Evolutionary conservation across 2,888 invertebrate species (phyloP).

Genomic region (Acrocera orbiculus): DNA sequence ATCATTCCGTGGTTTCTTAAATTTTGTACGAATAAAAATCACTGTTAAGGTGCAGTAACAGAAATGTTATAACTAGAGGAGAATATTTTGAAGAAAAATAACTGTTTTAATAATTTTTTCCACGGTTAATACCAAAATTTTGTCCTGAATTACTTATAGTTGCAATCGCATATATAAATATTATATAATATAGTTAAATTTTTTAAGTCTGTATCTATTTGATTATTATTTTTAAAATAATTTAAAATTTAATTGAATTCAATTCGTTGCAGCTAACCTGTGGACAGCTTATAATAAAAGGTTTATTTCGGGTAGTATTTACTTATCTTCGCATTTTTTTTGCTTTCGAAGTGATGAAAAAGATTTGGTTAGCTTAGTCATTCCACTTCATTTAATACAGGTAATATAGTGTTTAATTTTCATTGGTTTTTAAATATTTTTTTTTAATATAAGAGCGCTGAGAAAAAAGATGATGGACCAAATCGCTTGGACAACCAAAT

Average conservation of each 20-base stretch:
- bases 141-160: too few species aligned
- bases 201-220: background rate
- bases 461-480: slow-evolving; percentile 30
- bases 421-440: background rate
- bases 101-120: too few species aligned
- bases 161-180: too few species aligned
- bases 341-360: slow-evolving; percentile 90
- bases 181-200: too few species aligned
- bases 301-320: slow-evolving; percentile 74
- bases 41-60: too few species aligned
- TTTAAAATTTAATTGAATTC: background rate
- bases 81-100: too few species aligned
- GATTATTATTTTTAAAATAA: background rate
- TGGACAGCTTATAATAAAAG: slow-evolving; percentile 93
- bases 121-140: too few species aligned
- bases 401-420: slow-evolving; percentile 13
- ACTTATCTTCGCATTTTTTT: slow-evolving; percentile 82
- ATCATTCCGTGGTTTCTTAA: too few species aligned
- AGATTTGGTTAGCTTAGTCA: slow-evolving; percentile 63
- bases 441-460: slow-evolving; percentile 20
- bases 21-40: too few species aligned
- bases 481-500: slow-evolving; percentile 35
- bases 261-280: slow-evolving; percentile 34
- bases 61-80: too few species aligned
- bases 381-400: slow-evolving; percentile 71